Evolutionary conservation across 2,113 vertebrate genomes (phyloP).

Genomic region (Erpornis zantholeuca): DNA sequence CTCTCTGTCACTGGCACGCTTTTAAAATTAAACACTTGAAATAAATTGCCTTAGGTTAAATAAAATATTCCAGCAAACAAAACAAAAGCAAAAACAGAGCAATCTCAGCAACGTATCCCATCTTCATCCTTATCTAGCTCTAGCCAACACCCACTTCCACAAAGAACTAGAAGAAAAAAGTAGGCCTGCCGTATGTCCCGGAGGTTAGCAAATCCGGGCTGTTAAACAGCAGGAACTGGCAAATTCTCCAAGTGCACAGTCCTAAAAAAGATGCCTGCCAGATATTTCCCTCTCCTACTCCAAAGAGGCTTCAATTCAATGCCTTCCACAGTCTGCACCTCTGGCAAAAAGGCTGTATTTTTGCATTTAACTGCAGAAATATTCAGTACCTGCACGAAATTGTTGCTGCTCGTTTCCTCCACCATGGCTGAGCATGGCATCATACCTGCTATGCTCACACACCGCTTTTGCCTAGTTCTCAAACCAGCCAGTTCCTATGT

Average conservation of each 20-base stretch:
- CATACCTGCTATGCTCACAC: not conserved
- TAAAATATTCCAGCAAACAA: not conserved
- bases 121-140: not conserved
- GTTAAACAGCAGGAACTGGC: conserved; percentile 43
- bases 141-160: conserved; percentile 49
- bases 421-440: not conserved
- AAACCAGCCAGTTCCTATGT: not conserved
- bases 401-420: not conserved
- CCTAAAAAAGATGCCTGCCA: not conserved
- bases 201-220: conserved; percentile 37
- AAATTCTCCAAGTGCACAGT: not conserved
- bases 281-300: conserved; percentile 1
- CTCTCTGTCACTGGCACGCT: not conserved
- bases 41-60: conserved; percentile 1
- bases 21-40: conserved; percentile 8
- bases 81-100: conserved; percentile 19
- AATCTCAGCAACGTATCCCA: not conserved
- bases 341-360: not conserved
- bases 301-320: not conserved
- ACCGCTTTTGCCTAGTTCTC: not conserved
- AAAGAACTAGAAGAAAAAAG: not conserved
- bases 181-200: not conserved
- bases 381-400: not conserved
- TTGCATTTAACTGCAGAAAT: not conserved
- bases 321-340: not conserved